A percentile compares a stretch with the other conserved stretches of the same genome.
phyloP scores from a whole-genome alignment of 1,140 invertebrate species.

The Dendrolimus punctatus region DNA sequence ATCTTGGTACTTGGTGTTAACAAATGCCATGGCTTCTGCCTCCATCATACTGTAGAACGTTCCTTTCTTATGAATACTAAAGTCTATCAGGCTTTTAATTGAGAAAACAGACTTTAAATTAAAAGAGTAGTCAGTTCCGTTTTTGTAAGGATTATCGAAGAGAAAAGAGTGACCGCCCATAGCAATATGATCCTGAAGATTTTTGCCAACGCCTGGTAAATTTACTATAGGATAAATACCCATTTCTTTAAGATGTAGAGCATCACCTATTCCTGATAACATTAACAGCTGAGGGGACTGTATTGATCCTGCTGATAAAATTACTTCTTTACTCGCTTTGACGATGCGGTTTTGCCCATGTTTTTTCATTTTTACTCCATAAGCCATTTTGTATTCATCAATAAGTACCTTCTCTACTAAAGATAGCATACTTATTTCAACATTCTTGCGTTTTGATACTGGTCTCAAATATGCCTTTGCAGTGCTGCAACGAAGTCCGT shows the following conservation, averaged over 20 bases:
- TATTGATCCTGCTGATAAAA: constrained; percentile 81
- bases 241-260: constrained; percentile 74
- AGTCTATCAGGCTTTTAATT: constrained; percentile 69
- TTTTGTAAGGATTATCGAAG: constrained; percentile 60
- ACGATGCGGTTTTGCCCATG: constrained; percentile 61
- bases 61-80: constrained; percentile 72
- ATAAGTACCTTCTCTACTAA: constrained; percentile 78
- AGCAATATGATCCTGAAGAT: constrained; percentile 85
- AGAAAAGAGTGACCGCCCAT: constrained; percentile 76
- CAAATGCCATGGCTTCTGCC: constrained; percentile 83
- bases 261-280: constrained; percentile 84
- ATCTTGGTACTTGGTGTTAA: constrained; percentile 81
- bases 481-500: constrained; percentile 88
- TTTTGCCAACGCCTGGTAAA: constrained; percentile 84
- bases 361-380: constrained; percentile 77
- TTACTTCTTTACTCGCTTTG: constrained; percentile 77
- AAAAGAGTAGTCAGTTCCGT: constrained; percentile 71
- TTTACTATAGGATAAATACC: constrained; percentile 73
- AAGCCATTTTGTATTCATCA: constrained; percentile 71
- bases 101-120: constrained; percentile 74
- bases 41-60: constrained; percentile 78
- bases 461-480: constrained; percentile 87
- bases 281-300: constrained; percentile 86
- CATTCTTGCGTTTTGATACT: constrained; percentile 78
- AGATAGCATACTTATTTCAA: constrained; percentile 80